phyloP scores from a whole-genome alignment of 2,113 vertebrate species.

The Poicephalus meyeri region DNA sequence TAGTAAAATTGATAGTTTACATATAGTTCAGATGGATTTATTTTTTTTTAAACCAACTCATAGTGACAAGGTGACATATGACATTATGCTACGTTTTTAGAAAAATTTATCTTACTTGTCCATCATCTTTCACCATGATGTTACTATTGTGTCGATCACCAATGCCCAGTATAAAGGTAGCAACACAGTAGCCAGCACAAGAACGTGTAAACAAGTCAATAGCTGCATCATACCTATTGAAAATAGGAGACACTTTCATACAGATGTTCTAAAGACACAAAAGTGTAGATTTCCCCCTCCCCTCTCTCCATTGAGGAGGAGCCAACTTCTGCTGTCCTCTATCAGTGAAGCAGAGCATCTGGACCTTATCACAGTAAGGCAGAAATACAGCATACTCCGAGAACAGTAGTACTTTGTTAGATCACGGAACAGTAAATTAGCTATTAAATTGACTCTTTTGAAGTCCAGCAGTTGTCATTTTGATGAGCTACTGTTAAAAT shows the following conservation, averaged over 20 bases:
- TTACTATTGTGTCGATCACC: constrained; percentile 98
- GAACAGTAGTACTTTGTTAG: background rate
- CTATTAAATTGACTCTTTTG: background rate
- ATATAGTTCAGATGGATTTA: background rate
- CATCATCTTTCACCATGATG: constrained; percentile 99
- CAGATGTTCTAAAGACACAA: background rate
- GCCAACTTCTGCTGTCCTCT: background rate
- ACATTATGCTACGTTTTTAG: background rate
- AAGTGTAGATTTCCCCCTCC: background rate
- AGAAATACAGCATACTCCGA: background rate
- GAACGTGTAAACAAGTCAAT: constrained; percentile 97
- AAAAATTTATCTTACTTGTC: constrained; percentile 82
- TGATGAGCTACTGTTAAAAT: background rate
- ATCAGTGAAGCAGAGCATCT: background rate
- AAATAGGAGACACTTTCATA: background rate
- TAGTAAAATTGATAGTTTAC: background rate
- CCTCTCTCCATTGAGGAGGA: background rate
- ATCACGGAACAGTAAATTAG: background rate
- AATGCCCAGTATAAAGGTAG: constrained; percentile 97
- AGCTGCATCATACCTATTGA: constrained; percentile 91
- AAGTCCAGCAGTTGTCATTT: background rate
- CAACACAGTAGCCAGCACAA: constrained; percentile 97
- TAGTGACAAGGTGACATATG: background rate
- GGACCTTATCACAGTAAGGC: background rate
- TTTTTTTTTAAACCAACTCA: background rate